Base-by-base conservation (phyloP, 1,140 invertebrate genomes). In the Potamilus streckersoni region DNA sequence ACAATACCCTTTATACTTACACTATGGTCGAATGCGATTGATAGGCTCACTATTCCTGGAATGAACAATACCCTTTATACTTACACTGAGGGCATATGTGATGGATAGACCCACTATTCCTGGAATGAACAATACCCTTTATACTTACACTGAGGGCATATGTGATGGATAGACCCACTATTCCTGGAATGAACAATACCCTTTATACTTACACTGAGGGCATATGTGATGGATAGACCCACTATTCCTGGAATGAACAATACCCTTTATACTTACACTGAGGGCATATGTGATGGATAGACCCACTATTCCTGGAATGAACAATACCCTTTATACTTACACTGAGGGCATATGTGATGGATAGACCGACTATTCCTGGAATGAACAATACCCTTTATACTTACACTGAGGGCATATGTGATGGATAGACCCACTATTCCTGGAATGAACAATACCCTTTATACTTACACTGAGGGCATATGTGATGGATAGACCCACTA, bases 11-110 rank as follows among this genome's bases (percentile, higher is more conserved):
- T 49, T 6, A 63, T 71, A 83, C 88, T 90, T 83, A 93, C 91
- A 84, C 90, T 90, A 57, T 93, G 82, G 31, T 92, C 92, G 87
- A 84, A 92, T 14, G 84, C 92, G 84, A 87, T 91, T 73, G 78
- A 91, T 84, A 83, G 88, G 83, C 78, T 90, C 62, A 92, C 91
- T 64, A 91, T 83, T 56, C 92, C 92, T 38, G 90, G 88, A 31
- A 31, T 31, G 4, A 49, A 8, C 0, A 49, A 49, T 8, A 49
- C 38, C 38, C 38, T 49, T 49, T 6, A 63, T 71, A 83, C 88
- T 90, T 83, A 93, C 91, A 84, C 90, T 90, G 57, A 93, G 82
- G 31, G 92, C 92, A 87, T 84, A 92, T 14, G 84, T 92, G 84
- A 87, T 91, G 73, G 78, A 91, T 84, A 83, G 88, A 83, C 78